Conservation (phyloP, 2,113 vertebrate genomes). For the Prochilodus magdalenae region DNA sequence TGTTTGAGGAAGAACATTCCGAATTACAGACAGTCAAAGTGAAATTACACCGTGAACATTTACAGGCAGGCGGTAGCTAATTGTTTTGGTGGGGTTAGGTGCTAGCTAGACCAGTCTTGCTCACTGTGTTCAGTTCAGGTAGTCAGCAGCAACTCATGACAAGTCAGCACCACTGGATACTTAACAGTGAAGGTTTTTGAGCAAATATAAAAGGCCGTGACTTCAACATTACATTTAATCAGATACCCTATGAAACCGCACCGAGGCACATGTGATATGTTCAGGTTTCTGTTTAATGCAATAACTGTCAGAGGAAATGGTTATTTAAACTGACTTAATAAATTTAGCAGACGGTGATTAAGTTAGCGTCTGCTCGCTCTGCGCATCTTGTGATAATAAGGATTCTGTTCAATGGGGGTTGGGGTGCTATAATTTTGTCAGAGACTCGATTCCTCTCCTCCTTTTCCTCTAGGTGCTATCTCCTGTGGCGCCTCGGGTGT, state of each 20-base stretch:
- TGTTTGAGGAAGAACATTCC: too few relatives aligned
- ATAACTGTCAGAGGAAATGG: not conserved
- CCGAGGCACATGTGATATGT: not conserved
- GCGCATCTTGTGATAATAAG: not conserved
- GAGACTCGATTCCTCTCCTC: slow-evolving; percentile 63
- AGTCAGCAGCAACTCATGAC: too few relatives aligned
- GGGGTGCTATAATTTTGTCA: slow-evolving; percentile 60
- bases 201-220: not conserved
- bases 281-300: not conserved
- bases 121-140: too few relatives aligned
- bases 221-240: not conserved
- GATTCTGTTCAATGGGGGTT: slow-evolving; percentile 8
- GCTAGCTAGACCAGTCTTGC: too few relatives aligned
- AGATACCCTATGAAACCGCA: not conserved
- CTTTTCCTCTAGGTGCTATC: slow-evolving; percentile 41
- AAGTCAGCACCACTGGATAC: too few relatives aligned
- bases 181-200: not conserved
- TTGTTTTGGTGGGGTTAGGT: too few relatives aligned
- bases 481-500: slow-evolving; percentile 58
- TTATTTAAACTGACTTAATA: too few relatives aligned
- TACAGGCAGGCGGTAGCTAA: too few relatives aligned
- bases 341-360: too few relatives aligned
- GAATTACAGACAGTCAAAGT: too few relatives aligned
- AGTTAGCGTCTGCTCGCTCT: not conserved
- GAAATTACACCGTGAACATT: too few relatives aligned